phyloP scores from a whole-genome alignment of 2,113 vertebrate genomes.

The Calyptommatus sinebrachiatus region DNA sequence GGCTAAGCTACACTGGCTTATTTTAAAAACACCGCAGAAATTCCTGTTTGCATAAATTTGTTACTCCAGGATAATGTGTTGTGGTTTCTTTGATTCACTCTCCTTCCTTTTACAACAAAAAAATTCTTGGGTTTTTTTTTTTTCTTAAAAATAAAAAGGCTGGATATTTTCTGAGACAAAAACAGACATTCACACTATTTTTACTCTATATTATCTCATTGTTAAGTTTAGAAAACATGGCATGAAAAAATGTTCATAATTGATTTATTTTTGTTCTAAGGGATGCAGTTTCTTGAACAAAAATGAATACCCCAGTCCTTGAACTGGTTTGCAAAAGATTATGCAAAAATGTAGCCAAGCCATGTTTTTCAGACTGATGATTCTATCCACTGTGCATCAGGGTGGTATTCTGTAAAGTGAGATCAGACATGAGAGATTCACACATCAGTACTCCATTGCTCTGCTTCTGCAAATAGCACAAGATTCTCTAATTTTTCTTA shows the following conservation, averaged over 20 bases:
- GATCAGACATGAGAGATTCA: constrained; percentile 35
- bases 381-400: constrained; percentile 38
- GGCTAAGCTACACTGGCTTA: neutral
- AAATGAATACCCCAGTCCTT: constrained; percentile 25
- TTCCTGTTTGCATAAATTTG: constrained; percentile 1
- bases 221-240: neutral
- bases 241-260: neutral
- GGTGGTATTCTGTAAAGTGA: constrained; percentile 9
- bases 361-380: constrained; percentile 24
- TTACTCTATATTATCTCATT: constrained; percentile 1
- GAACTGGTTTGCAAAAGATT: constrained; percentile 23
- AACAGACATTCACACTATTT: constrained; percentile 22
- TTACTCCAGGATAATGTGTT: neutral
- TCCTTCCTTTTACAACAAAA: neutral
- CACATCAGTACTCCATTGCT: constrained; percentile 21
- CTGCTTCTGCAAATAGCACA: neutral
- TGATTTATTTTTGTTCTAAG: constrained; percentile 26
- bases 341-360: constrained; percentile 25
- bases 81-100: neutral
- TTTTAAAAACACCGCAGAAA: neutral
- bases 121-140: constrained; percentile 16
- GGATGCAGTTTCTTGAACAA: constrained; percentile 30
- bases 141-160: neutral
- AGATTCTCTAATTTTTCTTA: no score
- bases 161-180: neutral